These are phyloP conservation scores for Brachionus koreanus DNA, from an alignment of 1,140 invertebrate genomes.

Conservation along the genomic window DNA sequence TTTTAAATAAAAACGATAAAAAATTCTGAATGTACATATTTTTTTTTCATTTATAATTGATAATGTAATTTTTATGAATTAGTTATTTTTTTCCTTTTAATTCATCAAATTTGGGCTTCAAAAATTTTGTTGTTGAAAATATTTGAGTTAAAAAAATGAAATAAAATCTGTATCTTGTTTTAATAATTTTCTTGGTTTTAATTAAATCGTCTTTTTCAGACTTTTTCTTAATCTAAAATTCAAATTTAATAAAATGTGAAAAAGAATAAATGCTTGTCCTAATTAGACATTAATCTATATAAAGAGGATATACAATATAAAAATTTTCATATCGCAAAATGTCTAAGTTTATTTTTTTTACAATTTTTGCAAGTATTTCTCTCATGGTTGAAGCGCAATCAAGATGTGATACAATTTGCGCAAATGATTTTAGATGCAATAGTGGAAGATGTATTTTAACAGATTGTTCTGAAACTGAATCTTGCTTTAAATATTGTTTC, in stretches of 20 bases:
- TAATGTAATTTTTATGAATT: too few relatives aligned
- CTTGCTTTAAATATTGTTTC: slow-evolving; percentile 3
- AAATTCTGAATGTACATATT: too few relatives aligned
- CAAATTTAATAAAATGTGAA: neutral
- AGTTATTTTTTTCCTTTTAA: too few relatives aligned
- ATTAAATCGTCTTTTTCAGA: neutral
- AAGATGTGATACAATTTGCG: slow-evolving; percentile 21
- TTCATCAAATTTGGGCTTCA: too few relatives aligned
- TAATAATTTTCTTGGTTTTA: neutral
- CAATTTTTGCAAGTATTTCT: neutral
- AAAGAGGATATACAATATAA: neutral
- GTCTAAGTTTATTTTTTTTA: neutral
- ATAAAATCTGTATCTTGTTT: neutral
- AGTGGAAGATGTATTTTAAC: slow-evolving; percentile 18
- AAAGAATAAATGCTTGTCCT: too few relatives aligned
- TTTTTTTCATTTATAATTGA: too few relatives aligned
- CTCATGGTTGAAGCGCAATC: neutral
- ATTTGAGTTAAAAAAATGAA: too few relatives aligned
- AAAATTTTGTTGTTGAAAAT: too few relatives aligned
- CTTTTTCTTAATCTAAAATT: neutral
- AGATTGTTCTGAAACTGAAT: neutral
- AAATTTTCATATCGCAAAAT: neutral
- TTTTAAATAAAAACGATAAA: too few relatives aligned
- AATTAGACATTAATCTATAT: neutral
- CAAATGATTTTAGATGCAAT: slow-evolving; percentile 3